Evolutionary conservation across 1,140 invertebrate species (phyloP).

Genomic region (Popillia japonica): DNA sequence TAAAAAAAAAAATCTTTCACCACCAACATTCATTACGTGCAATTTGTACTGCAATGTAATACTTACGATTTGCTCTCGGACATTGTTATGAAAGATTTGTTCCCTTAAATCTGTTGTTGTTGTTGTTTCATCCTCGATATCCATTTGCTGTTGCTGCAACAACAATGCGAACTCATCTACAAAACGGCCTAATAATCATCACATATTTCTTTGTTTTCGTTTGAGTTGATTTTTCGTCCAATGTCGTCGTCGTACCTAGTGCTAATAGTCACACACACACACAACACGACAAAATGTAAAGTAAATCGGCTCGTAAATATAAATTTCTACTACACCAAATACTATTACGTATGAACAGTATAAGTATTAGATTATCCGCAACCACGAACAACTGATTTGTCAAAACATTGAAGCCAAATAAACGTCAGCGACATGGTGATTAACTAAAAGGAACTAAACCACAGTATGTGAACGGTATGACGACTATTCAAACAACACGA

Average conservation of each 20-base stretch:
- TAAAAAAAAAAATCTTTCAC: no score
- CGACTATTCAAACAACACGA: no score
- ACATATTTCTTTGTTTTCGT: conserved; percentile 1
- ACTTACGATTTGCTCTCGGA: conserved; percentile 92
- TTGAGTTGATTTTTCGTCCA: not conserved
- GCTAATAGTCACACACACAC: no score
- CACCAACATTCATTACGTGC: no score
- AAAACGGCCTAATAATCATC: not conserved
- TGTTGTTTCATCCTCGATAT: conserved; percentile 52
- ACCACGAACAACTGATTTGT: conserved; percentile 40
- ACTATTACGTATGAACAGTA: no score
- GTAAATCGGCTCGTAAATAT: not conserved
- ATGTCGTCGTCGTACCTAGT: no score
- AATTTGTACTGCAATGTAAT: no score
- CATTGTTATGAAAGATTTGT: conserved; percentile 91
- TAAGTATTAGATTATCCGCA: no score
- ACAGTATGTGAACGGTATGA: no score
- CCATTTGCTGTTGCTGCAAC: no score
- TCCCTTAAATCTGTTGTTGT: conserved; percentile 78
- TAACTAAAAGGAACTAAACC: no score
- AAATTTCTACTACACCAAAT: not conserved
- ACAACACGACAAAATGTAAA: no score
- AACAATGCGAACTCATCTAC: not conserved
- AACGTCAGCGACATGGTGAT: not conserved
- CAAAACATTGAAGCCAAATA: conserved; percentile 30